Evolutionary conservation across 2,888 invertebrate species (phyloP).

Genomic region (Melitaea athalia): DNA sequence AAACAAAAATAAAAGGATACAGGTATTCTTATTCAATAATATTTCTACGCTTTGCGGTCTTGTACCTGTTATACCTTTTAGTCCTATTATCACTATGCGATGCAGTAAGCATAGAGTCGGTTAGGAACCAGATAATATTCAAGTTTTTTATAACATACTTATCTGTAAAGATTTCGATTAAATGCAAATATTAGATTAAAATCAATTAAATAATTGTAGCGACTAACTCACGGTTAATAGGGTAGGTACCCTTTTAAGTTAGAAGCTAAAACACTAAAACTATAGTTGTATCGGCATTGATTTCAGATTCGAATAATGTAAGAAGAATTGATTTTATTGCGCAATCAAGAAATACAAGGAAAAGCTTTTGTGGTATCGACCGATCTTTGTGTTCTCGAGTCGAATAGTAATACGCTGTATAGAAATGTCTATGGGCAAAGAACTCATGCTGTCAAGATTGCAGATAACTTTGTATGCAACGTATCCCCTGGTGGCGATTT

Average conservation of each 20-base stretch:
- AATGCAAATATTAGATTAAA: too few species aligned
- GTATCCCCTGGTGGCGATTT: slow-evolving; percentile 28
- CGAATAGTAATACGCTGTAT: slow-evolving; percentile 14
- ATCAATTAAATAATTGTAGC: too few species aligned
- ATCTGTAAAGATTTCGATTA: too few species aligned
- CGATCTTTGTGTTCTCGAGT: slow-evolving; percentile 16
- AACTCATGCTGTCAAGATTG: slow-evolving; percentile 28
- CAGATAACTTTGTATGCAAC: slow-evolving; percentile 27
- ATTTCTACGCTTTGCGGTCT: too few species aligned
- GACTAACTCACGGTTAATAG: not conserved
- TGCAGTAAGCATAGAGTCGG: too few species aligned
- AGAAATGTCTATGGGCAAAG: slow-evolving; percentile 26
- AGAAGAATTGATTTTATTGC: slow-evolving; percentile 7
- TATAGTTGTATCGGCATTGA: slow-evolving; percentile 1
- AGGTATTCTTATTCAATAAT: too few species aligned
- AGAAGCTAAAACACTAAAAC: not conserved
- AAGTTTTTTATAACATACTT: too few species aligned
- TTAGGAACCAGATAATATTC: too few species aligned
- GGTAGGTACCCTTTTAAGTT: not conserved
- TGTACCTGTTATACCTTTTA: too few species aligned
- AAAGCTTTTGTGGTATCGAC: slow-evolving; percentile 12
- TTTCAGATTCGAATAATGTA: slow-evolving; percentile 7
- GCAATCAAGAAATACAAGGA: slow-evolving; percentile 14
- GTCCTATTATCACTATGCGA: too few species aligned
- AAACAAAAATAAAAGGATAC: too few species aligned